Conservation (phyloP, 2,888 invertebrate species). For the Tinea semifulvella region DNA sequence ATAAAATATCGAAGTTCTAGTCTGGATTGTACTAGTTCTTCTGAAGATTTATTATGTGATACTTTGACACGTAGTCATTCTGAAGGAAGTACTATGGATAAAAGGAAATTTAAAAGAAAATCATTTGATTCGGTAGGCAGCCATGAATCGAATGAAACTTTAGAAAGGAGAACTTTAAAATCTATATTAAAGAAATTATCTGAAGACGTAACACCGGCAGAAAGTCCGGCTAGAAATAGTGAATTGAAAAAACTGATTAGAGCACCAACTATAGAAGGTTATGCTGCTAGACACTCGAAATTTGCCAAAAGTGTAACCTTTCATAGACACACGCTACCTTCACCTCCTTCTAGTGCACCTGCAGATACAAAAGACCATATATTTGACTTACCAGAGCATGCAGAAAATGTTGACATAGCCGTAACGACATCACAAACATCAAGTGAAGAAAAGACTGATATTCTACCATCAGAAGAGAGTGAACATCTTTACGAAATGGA, state of each 20-base stretch:
- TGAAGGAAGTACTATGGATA: slow-evolving; percentile 81
- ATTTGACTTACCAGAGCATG: slow-evolving; percentile 44
- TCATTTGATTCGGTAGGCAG: slow-evolving; percentile 44
- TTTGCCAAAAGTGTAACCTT: slow-evolving; percentile 90
- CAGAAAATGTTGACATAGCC: slow-evolving; percentile 22
- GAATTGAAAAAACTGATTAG: slow-evolving; percentile 77
- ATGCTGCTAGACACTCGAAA: slow-evolving; percentile 87
- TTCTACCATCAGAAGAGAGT: neutral
- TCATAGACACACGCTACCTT: slow-evolving; percentile 84
- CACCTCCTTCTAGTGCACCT: slow-evolving; percentile 72
- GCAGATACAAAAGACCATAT: slow-evolving; percentile 39
- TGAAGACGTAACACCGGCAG: slow-evolving; percentile 67
- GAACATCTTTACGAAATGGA: slow-evolving; percentile 28
- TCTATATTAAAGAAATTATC: slow-evolving; percentile 87
- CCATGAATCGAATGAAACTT: slow-evolving; percentile 77
- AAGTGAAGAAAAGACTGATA: slow-evolving; percentile 2
- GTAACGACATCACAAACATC: slow-evolving; percentile 26
- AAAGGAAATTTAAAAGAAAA: slow-evolving; percentile 55
- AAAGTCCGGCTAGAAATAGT: slow-evolving; percentile 56
- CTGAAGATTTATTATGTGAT: slow-evolving; percentile 66
- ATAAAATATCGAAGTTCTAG: slow-evolving; percentile 82
- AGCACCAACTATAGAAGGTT: slow-evolving; percentile 88
- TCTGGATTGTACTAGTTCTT: slow-evolving; percentile 74
- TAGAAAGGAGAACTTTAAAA: slow-evolving; percentile 82
- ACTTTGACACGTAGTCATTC: slow-evolving; percentile 80